Base-by-base conservation (phyloP, 2,888 invertebrate genomes). In the Globia sparganii region DNA sequence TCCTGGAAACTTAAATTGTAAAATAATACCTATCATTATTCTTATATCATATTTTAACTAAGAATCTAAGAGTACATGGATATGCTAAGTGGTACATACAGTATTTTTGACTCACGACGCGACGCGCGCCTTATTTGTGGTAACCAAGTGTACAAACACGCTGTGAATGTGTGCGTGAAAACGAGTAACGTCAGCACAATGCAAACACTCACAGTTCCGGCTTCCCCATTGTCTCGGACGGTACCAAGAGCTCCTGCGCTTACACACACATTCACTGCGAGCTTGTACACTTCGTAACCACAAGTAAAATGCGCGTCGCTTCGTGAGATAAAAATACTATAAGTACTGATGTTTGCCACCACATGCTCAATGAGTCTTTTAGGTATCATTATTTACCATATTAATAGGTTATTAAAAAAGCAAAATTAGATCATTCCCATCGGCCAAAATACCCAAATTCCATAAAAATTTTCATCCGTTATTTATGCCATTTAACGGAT, bases 1-100 rank as follows among this genome's bases (percentile, higher is more conserved):
- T 56, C 40, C 18, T 43, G 28, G 25, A 66, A 69, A 56, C 40
- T 49, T 49, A 66, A 53, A 81, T 67, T 70, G 56, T 64, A 28
- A 69, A 76, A 76, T 56, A 46, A 76, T 66, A 37, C n/a, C n/a
- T n/a, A n/a, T 2, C 4, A 34, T 62, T 62, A 37, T 61, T 66
- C 25, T 74, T 46, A 37, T 43, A 65, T 56, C 9, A 13, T 15
- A 37, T n/a, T 62, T 43, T 67, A 15, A 46, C 25, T 49, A 31
- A 31, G 59, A 9, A 59, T 31, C 31, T 21, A 59, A 21, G 9
- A 31, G 34, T 31, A 59, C 18, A 59, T 18, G 15, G 28, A 18
- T 28, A 31, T 28, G 58, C 28, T 15, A 58, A 28, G 28, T 28
- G 28, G 6, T 28, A 15, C 28, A n/a, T n/a, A n/a, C n/a, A n/a